phyloP scores from a whole-genome alignment of 1,140 invertebrate genomes.

The Grapholita molesta region DNA sequence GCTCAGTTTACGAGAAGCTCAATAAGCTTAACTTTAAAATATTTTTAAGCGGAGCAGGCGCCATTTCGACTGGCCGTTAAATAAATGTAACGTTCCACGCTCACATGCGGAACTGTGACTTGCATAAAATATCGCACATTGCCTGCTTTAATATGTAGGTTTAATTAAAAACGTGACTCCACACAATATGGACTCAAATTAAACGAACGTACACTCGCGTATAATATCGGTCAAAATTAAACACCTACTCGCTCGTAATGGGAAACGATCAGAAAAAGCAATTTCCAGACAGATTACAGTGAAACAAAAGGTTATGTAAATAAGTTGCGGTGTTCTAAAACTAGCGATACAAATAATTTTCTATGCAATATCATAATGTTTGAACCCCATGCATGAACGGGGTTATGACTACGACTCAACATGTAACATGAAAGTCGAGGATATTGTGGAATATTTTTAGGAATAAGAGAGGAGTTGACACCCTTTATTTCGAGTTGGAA shows the following conservation, averaged over 20 bases:
- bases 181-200: conserved; percentile 23
- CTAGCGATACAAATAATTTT: conserved; percentile 15
- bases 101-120: conserved; percentile 38
- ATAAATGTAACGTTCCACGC: conserved; percentile 27
- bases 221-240: conserved; percentile 16
- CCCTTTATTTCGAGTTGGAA: conserved; percentile 38
- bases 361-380: neutral
- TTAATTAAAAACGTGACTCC: conserved; percentile 44
- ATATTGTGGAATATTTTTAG: conserved; percentile 30
- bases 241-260: neutral
- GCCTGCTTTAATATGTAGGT: conserved; percentile 31
- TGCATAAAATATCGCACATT: conserved; percentile 33
- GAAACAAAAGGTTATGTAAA: neutral
- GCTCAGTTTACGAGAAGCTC: conserved; percentile 13
- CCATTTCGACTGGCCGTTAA: conserved; percentile 25
- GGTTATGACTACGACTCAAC: conserved; percentile 32
- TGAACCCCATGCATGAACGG: neutral
- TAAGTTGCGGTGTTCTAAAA: conserved; percentile 25
- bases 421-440: conserved; percentile 28
- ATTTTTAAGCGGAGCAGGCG: conserved; percentile 26
- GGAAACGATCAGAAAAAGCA: neutral
- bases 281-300: conserved; percentile 3
- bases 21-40: conserved; percentile 20
- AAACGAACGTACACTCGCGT: conserved; percentile 13
- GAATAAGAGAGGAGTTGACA: conserved; percentile 26